A percentile compares a stretch with the other conserved stretches of the same genome.
Evolutionary conservation across 2,797 vertebrate genomes (phyloP).

Genomic region (Haliaeetus vocifer): DNA sequence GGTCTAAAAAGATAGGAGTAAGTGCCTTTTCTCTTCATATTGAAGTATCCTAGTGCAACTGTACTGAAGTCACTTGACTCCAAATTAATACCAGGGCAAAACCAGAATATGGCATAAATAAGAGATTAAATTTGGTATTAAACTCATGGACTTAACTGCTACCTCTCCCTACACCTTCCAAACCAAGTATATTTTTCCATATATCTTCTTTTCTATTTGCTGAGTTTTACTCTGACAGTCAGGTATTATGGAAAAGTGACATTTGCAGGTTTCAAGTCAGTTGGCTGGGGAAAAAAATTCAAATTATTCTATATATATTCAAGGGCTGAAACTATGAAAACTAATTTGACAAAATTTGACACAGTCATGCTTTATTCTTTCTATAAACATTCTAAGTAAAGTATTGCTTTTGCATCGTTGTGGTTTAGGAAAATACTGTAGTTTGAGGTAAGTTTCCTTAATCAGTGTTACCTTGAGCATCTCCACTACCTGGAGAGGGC

Average conservation of each 20-base stretch:
- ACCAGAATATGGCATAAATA: not conserved
- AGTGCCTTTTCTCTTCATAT: not conserved
- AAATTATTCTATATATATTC: not conserved
- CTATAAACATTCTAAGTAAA: not conserved
- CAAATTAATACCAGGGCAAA: not conserved
- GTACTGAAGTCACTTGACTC: not conserved
- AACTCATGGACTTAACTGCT: not conserved
- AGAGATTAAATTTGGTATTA: not conserved
- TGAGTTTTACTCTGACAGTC: not conserved
- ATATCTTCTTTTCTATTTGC: not conserved
- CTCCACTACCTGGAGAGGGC: not conserved
- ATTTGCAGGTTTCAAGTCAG: not conserved
- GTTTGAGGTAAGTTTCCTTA: not conserved
- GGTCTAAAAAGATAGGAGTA: not conserved
- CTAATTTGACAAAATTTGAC: not conserved
- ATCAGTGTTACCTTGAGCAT: not conserved
- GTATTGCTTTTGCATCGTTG: not conserved
- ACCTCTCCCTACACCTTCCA: not conserved
- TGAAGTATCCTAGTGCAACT: not conserved
- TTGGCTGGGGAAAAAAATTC: not conserved
- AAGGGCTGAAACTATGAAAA: not conserved
- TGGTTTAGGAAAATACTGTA: not conserved
- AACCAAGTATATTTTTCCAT: not conserved
- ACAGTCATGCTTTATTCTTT: not conserved
- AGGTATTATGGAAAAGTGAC: not conserved